phyloP scores from a whole-genome alignment of 2,113 vertebrate species.

The Mohoua ochrocephala region DNA sequence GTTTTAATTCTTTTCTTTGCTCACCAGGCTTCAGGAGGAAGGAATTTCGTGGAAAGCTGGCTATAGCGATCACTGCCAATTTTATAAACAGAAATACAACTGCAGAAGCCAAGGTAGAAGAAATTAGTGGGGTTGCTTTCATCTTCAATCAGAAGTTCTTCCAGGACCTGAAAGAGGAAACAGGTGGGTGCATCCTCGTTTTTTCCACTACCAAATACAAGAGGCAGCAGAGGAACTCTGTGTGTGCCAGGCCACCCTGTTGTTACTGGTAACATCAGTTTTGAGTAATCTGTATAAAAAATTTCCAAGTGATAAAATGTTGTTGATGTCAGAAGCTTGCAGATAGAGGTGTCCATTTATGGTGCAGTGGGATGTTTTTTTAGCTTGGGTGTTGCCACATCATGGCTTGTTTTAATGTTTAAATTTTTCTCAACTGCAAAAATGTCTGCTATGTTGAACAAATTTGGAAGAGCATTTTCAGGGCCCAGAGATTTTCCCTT shows the following conservation, averaged over 20 bases:
- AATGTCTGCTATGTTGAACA: slow-evolving; percentile 28
- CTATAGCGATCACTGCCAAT: slow-evolving; percentile 97
- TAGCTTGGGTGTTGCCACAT: neutral
- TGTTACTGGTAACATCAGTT: neutral
- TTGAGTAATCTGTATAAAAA: neutral
- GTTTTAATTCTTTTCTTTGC: neutral
- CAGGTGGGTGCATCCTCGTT: slow-evolving; percentile 73
- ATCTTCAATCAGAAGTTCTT: slow-evolving; percentile 99
- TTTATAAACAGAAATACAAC: slow-evolving; percentile 97
- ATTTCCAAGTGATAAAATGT: neutral
- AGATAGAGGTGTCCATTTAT: neutral
- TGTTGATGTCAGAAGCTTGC: neutral
- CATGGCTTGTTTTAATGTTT: neutral
- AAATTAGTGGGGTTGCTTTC: slow-evolving; percentile 97
- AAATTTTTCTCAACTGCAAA: slow-evolving; percentile 23
- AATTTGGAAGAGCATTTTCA: slow-evolving; percentile 14
- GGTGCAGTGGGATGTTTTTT: neutral
- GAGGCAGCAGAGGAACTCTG: neutral
- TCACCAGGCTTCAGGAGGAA: slow-evolving; percentile 90
- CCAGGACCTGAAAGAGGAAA: slow-evolving; percentile 93
- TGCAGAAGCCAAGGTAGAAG: slow-evolving; percentile 94
- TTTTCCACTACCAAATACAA: neutral
- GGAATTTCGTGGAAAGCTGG: slow-evolving; percentile 94
- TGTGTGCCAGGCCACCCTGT: neutral
- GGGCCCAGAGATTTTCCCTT: neutral